A percentile compares a stretch with the other conserved stretches of the same genome.
Conservation (phyloP, 2,888 invertebrate genomes). For the Erebia aethiops region DNA sequence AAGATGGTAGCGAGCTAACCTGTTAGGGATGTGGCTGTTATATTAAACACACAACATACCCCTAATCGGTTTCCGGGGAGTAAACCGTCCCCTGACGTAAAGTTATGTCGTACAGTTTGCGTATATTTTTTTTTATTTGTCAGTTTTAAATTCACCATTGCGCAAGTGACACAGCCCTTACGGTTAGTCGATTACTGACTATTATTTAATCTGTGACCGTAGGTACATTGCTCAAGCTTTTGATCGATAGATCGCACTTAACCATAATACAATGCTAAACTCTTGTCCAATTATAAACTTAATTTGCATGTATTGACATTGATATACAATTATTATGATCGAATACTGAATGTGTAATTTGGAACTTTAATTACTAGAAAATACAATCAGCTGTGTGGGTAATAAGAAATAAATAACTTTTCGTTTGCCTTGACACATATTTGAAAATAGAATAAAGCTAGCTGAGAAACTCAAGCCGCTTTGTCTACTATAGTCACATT, state of each 20-base stretch:
- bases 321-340: constrained; percentile 34
- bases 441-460: constrained; percentile 20
- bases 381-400: constrained; percentile 5
- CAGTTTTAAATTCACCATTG: too few relatives aligned
- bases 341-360: constrained; percentile 29
- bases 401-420: constrained; percentile 17
- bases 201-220: too few relatives aligned
- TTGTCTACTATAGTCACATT: neutral
- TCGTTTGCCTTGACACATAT: constrained; percentile 33
- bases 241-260: constrained; percentile 45
- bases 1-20: too few relatives aligned
- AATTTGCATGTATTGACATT: constrained; percentile 38
- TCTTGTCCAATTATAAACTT: constrained; percentile 36
- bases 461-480: neutral
- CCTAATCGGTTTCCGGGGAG: too few relatives aligned
- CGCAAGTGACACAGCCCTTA: constrained; percentile 12
- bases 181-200: constrained; percentile 13
- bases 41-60: too few relatives aligned
- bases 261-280: constrained; percentile 34
- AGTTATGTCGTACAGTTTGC: too few relatives aligned
- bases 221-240: constrained; percentile 46
- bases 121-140: too few relatives aligned
- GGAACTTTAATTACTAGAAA: constrained; percentile 29
- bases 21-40: too few relatives aligned
- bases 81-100: too few relatives aligned